Evolutionary conservation across 1,140 invertebrate species (phyloP), one percentile per base, ranked within the genome.

Genomic region (Brachionus rotundiformis): DNA sequence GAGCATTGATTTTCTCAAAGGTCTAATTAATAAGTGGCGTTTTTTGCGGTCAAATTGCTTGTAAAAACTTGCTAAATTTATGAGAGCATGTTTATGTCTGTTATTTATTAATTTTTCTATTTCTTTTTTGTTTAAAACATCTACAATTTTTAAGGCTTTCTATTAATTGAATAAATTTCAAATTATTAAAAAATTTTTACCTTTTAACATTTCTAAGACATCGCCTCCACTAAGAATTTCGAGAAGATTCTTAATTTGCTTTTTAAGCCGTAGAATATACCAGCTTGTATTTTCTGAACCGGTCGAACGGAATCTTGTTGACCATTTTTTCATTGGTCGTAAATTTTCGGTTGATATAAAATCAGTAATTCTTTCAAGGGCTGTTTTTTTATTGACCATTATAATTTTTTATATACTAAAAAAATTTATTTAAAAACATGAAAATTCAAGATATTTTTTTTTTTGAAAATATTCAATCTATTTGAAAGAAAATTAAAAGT

Each of bases 271-370:
- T 7, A 39, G 3, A 5, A 41, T 19, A 41, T 71, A 71, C 65
- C 65, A 71, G 7, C 16, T 39, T 6, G 36, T 23, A 23, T 41
- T 71, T 6, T 41, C 19, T 4, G 3, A 25, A 7, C n/a, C 3
- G 8, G 65, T 41, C 2, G 5, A 39, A 1, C 33, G 31, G 19
- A 71, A 71, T n/a, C 65, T 33, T 5, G 31, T 23, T n/a, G 65
- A 71, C 33, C 65, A 71, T 41, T 39, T 71, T 71, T 71, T 71
- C 65, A 41, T 71, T 23, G 31, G 19, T 4, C 27, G 33, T 39
- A 39, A 41, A 23, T 41, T 71, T 71, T 71, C 65, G 1, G 2
- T 39, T 23, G 36, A 23, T 39, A 71, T 41, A 39, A 41, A 19
- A 41, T 41, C n/a, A 71, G 11, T 29, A 39, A 71, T 71, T 71